phyloP scores from a whole-genome alignment of 1,140 invertebrate genomes.

The Caenorhabditis latens region DNA sequence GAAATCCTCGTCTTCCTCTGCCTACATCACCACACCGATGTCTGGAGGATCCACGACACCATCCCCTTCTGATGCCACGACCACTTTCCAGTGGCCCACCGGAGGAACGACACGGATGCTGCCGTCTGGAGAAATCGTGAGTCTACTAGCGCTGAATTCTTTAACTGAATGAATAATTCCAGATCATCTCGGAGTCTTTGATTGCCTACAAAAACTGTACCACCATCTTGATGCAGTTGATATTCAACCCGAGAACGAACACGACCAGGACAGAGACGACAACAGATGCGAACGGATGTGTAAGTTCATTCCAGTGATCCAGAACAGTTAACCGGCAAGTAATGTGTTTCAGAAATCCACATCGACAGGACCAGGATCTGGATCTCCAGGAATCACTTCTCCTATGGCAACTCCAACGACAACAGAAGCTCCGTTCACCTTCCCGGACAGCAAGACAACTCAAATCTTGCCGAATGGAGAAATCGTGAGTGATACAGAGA shows the following conservation, averaged over 20 bases:
- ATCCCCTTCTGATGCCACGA: background rate
- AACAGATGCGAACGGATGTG: background rate
- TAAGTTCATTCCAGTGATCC: background rate
- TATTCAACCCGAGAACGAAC: background rate
- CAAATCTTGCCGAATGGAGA: background rate
- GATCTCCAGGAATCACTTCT: no score
- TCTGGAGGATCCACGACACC: background rate
- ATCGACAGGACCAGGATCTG: background rate
- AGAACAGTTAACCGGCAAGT: no score
- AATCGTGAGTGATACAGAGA: no score
- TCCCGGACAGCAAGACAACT: background rate
- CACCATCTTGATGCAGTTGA: background rate
- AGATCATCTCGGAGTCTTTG: constrained; percentile 7
- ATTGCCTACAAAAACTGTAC: constrained; percentile 28
- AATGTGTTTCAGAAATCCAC: no score
- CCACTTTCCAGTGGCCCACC: constrained; percentile 19
- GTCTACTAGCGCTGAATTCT: background rate
- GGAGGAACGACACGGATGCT: constrained; percentile 11
- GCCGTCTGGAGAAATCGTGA: constrained; percentile 27
- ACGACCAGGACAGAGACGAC: background rate
- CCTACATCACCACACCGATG: background rate
- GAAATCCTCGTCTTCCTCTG: background rate
- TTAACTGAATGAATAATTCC: background rate
- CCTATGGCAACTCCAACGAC: no score
- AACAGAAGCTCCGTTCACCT: background rate